Base-by-base conservation (phyloP, 2,888 invertebrate genomes). In the Seladonia tumulorum region DNA sequence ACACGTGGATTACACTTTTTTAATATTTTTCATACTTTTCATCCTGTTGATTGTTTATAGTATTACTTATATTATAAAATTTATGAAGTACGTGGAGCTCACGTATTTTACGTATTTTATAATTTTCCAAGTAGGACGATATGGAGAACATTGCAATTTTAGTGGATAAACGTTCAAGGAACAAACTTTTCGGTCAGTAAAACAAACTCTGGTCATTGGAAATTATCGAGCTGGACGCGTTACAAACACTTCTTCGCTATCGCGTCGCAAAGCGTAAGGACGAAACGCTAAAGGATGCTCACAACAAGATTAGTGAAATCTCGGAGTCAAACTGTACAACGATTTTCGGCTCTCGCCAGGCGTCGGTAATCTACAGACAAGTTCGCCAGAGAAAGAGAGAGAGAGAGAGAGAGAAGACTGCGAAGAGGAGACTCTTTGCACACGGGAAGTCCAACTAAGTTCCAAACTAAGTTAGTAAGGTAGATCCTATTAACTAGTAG, bases 381-480 rank as follows among this genome's bases (percentile, higher is more conserved):
- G 85, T 83, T 76, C 76, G 68, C 76, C 10, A 77, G 76, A 7
- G 49, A 18, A 18, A 49, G 49, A 22, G 18, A 22, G 49, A 8
- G 53, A 10, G 53, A 53, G 81, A 83, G 77, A 57, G 83, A 74
- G 81, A 72, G 85, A 88, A 88, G 84, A 80, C 86, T 81, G 66
- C 75, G 81, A 83, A 70, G 79, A 79, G 82, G 66, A 81, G 88
- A 83, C 82, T 89, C 88, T 88, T 89, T 79, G 85, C 82, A 81
- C 89, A 81, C 78, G 82, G 63, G 85, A 87, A 90, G 89, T 89
- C 88, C 88, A 82, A 89, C 85, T 82, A 88, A 89, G 88, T 88
- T 89, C 87, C 88, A 89, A 93, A 92, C 92, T 90, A 92, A 92
- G 91, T 93, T 93, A 92, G 90, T 89, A 92, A 91, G 89, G 91